A percentile compares a stretch with the other conserved stretches of the same genome.
Conservation (phyloP, 2,888 invertebrate species). For the Julus scandinavius region DNA sequence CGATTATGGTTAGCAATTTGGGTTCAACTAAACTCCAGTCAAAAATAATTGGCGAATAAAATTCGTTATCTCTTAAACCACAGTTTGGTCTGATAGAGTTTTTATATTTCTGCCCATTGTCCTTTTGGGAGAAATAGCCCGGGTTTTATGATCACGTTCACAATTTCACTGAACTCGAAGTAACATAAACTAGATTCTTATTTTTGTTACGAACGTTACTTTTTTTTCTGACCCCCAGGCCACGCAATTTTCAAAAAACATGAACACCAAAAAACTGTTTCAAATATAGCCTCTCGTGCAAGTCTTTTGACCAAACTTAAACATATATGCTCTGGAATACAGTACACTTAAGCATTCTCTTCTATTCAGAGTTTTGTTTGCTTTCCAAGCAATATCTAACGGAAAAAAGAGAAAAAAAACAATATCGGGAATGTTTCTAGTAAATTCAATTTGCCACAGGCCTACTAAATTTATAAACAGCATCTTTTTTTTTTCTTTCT, state of each 20-base stretch:
- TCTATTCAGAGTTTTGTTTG: not conserved
- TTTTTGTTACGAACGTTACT: not conserved
- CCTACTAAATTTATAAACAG: too few species aligned
- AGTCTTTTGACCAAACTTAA: not conserved
- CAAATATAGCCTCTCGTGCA: not conserved
- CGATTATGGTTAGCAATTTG: too few species aligned
- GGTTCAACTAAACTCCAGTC: too few species aligned
- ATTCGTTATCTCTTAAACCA: too few species aligned
- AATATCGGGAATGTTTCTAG: too few species aligned
- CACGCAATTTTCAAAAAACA: not conserved
- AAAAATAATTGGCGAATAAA: too few species aligned
- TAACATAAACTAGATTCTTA: not conserved
- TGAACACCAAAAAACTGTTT: not conserved
- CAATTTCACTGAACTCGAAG: not conserved
- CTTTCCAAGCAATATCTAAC: not conserved
- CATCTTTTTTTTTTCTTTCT: too few species aligned
- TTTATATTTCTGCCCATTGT: not conserved
- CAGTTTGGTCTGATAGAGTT: too few species aligned
- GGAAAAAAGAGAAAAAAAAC: too few species aligned
- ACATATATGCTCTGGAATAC: not conserved
- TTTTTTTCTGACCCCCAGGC: not conserved
- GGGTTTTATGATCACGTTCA: not conserved
- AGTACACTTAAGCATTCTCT: not conserved
- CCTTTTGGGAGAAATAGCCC: not conserved
- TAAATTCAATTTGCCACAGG: too few species aligned